These are phyloP conservation scores for Drepana falcataria DNA, from an alignment of 2,888 invertebrate genomes.

Conservation along the genomic window DNA sequence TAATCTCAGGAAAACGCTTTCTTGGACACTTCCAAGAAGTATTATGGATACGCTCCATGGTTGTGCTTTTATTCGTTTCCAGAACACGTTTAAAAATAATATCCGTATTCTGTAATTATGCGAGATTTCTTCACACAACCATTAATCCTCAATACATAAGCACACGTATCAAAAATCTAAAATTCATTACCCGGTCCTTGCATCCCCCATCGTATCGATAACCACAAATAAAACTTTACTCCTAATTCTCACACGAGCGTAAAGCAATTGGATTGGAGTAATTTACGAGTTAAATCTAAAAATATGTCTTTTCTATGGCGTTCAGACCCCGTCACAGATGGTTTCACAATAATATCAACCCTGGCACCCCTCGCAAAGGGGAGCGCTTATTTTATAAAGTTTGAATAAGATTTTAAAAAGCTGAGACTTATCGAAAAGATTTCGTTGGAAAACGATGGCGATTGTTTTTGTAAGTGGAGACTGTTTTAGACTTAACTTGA, in stretches of 20 bases:
- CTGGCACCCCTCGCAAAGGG: conserved; percentile 55
- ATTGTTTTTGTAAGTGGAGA: conserved; percentile 43
- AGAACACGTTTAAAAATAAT: too few species aligned
- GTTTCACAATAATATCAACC: conserved; percentile 72
- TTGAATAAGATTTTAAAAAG: conserved; percentile 78
- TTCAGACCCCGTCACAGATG: conserved; percentile 70
- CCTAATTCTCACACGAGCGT: conserved; percentile 73
- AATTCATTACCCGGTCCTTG: not conserved
- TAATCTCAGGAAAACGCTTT: too few species aligned
- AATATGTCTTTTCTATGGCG: conserved; percentile 75
- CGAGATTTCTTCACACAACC: not conserved
- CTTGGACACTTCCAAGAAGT: too few species aligned
- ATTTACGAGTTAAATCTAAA: conserved; percentile 78
- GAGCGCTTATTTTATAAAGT: conserved; percentile 73
- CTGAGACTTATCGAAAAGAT: conserved; percentile 53
- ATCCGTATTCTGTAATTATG: too few species aligned
- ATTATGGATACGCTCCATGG: too few species aligned
- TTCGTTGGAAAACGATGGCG: conserved; percentile 38
- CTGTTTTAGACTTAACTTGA: conserved; percentile 6
- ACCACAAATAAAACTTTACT: conserved; percentile 65
- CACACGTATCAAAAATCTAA: not conserved
- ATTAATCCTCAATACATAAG: not conserved
- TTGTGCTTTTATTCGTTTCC: too few species aligned
- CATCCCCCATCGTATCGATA: conserved; percentile 21
- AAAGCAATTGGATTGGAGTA: conserved; percentile 74